Conservation (phyloP, 53 echinoderm and acorn worm genomes). For the Henricia sp. region DNA sequence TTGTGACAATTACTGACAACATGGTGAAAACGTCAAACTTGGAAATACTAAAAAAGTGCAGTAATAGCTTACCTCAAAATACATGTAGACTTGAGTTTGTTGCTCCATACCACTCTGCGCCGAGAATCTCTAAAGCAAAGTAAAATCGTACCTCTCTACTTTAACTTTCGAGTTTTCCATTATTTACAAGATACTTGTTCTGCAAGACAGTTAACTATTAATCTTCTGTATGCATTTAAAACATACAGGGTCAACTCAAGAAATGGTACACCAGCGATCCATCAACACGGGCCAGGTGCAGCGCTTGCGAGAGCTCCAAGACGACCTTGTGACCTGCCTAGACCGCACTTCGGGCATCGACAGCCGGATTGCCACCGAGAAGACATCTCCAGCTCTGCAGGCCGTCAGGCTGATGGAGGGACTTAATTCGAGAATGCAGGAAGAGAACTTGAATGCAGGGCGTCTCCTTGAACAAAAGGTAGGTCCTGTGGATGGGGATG, state of each 20-base stretch:
- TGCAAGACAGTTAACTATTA: no score
- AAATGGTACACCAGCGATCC: constrained; percentile 69
- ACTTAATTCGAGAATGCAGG: constrained; percentile 37
- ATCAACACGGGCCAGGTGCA: constrained; percentile 85
- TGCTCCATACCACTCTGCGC: no score
- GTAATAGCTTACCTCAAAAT: no score
- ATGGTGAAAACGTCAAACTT: no score
- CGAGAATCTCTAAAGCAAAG: no score
- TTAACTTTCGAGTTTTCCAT: no score
- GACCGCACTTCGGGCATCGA: constrained; percentile 62
- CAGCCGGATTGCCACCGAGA: constrained; percentile 20
- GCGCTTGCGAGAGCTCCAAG: constrained; percentile 90
- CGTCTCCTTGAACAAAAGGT: constrained; percentile 45
- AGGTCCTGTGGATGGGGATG: constrained; percentile 17
- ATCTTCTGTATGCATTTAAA: neutral
- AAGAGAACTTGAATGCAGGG: neutral
- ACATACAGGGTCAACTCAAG: constrained; percentile 79
- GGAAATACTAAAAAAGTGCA: no score
- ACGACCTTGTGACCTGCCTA: constrained; percentile 89
- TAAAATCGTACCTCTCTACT: no score
- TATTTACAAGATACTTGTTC: no score
- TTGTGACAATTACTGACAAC: no score
- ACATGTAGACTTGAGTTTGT: no score
- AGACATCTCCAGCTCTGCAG: constrained; percentile 36
- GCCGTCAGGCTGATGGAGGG: constrained; percentile 37